phyloP scores from a whole-genome alignment of 2,888 invertebrate genomes.

The Cryptocheilus praepositus region DNA sequence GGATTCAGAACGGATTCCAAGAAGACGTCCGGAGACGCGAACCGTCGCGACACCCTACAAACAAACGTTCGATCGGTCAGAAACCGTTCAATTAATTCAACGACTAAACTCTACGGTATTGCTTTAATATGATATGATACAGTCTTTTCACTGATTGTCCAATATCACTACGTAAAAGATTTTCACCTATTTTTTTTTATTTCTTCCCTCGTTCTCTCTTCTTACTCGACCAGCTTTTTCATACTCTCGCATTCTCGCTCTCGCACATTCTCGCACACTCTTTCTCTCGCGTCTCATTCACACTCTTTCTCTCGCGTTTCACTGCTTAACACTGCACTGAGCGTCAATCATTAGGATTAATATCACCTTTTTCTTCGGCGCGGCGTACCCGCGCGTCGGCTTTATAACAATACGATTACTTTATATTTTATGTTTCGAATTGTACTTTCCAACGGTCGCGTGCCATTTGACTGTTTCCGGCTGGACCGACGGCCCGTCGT shows the following conservation, averaged over 20 bases:
- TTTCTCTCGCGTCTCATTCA: constrained; percentile 25
- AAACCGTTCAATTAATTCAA: constrained; percentile 47
- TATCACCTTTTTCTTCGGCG: constrained; percentile 70
- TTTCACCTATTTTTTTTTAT: constrained; percentile 40
- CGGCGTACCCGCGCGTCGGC: constrained; percentile 58
- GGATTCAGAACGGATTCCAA: no score
- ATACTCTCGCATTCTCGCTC: constrained; percentile 14
- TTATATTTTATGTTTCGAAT: constrained; percentile 69
- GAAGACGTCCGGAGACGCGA: constrained; percentile 15
- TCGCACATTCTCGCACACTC: constrained; percentile 9
- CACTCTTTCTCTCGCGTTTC: constrained; percentile 33
- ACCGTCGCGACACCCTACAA: constrained; percentile 46
- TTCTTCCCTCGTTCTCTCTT: constrained; percentile 5
- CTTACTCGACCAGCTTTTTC: constrained; percentile 14
- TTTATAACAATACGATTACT: constrained; percentile 65
- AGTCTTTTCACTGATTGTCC: constrained; percentile 75
- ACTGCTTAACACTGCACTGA: constrained; percentile 55
- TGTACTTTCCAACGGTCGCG: constrained; percentile 67
- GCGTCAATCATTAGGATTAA: constrained; percentile 72
- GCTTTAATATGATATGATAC: constrained; percentile 73
- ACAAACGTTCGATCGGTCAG: constrained; percentile 23
- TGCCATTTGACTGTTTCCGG: constrained; percentile 23
- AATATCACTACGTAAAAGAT: constrained; percentile 72
- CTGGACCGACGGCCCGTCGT: constrained; percentile 10
- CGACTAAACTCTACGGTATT: constrained; percentile 67